A percentile compares a stretch with the other conserved stretches of the same genome.
These are phyloP conservation scores for Listronotus oregonensis DNA, from an alignment of 1,140 invertebrate genomes.

Conservation along the genomic window DNA sequence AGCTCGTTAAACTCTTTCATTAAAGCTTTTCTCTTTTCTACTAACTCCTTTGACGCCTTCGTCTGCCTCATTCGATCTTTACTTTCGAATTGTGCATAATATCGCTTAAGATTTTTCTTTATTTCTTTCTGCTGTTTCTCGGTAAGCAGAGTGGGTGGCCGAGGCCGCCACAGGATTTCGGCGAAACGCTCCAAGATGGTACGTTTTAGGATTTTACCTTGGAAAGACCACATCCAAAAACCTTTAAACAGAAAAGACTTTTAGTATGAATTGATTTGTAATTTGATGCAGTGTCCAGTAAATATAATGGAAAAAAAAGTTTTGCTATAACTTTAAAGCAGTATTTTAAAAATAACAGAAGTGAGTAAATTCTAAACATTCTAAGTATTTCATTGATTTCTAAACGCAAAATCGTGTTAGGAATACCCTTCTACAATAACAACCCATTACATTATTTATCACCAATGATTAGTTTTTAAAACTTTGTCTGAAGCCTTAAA, in stretches of 20 bases:
- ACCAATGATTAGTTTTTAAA: no score
- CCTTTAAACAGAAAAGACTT: conserved; percentile 55
- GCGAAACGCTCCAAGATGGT: conserved; percentile 91
- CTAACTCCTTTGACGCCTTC: conserved; percentile 94
- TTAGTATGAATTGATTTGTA: no score
- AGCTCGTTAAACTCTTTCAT: conserved; percentile 89
- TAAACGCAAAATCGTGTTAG: no score
- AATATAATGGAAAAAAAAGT: no score
- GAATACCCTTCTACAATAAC: no score
- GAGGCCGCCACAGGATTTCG: conserved; percentile 94
- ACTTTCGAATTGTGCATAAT: conserved; percentile 92
- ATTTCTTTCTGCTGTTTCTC: conserved; percentile 89
- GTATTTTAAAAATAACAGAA: no score
- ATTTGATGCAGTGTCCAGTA: no score
- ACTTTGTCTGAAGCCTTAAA: no score
- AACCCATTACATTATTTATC: no score
- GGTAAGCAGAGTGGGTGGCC: conserved; percentile 83
- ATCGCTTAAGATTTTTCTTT: conserved; percentile 98
- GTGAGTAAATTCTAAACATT: no score
- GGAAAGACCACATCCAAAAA: conserved; percentile 98
- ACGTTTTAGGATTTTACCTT: conserved; percentile 72
- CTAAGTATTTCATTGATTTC: no score
- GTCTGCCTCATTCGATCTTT: conserved; percentile 93
- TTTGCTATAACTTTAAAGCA: no score
- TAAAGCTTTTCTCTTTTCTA: conserved; percentile 89